phyloP scores from a whole-genome alignment of 2,888 invertebrate genomes.

The Caenorhabditis sp. region DNA sequence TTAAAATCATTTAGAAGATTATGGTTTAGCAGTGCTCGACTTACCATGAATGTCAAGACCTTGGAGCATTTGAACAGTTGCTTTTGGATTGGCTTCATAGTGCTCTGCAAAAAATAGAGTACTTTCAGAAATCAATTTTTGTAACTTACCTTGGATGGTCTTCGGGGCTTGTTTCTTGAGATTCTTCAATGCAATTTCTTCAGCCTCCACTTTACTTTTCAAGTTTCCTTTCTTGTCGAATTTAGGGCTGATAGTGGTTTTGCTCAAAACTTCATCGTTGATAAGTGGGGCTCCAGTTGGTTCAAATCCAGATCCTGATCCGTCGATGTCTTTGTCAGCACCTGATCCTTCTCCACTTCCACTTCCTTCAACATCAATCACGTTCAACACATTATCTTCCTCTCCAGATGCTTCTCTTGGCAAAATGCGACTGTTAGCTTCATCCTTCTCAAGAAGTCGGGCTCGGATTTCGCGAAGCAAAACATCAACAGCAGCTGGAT shows the following conservation, averaged over 20 bases:
- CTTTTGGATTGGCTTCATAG: conserved; percentile 31
- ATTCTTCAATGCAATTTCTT: conserved; percentile 21
- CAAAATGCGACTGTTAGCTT: conserved; percentile 7
- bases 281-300: conserved; percentile 25
- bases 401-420: conserved; percentile 10
- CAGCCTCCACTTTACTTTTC: conserved; percentile 30
- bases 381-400: conserved; percentile 19
- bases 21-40: background rate
- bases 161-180: conserved; percentile 34
- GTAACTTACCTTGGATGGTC: conserved; percentile 27
- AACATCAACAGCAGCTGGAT: conserved; percentile 34
- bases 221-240: conserved; percentile 30
- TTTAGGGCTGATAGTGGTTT: conserved; percentile 9
- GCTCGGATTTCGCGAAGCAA: conserved; percentile 36
- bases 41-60: conserved; percentile 40
- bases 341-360: conserved; percentile 20
- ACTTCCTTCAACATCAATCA: conserved; percentile 23
- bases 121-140: too few species aligned
- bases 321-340: conserved; percentile 7
- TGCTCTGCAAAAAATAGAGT: conserved; percentile 17
- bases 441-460: conserved; percentile 24
- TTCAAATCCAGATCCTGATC: background rate
- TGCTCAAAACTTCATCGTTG: background rate
- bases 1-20: background rate
- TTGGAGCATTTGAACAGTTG: conserved; percentile 40